These are phyloP conservation scores for Enteromius afrohamiltoni DNA, from an alignment of 2,797 vertebrate species.

Conservation along the genomic window DNA sequence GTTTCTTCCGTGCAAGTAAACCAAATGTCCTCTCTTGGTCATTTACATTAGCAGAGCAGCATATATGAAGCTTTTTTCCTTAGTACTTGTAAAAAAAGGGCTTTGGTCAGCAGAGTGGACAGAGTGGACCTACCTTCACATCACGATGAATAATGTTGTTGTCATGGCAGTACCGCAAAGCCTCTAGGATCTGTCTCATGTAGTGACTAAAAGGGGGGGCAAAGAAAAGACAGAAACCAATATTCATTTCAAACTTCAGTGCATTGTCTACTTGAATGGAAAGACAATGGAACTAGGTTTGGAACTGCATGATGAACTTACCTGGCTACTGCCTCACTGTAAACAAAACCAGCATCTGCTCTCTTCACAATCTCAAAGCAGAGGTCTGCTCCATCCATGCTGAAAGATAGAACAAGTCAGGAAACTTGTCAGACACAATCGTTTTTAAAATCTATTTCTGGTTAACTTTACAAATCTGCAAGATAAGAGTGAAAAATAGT, in stretches of 20 bases:
- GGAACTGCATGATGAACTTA: slow-evolving; percentile 63
- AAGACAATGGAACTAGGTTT: not conserved
- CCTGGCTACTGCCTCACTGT: slow-evolving; percentile 99
- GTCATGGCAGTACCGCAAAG: slow-evolving; percentile 97
- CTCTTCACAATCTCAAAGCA: slow-evolving; percentile 99
- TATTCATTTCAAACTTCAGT: not conserved
- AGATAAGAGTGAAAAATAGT: not conserved
- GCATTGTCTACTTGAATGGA: not conserved
- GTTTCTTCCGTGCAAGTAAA: not conserved
- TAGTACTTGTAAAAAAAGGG: not conserved
- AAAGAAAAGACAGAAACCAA: slow-evolving; percentile 32
- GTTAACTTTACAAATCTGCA: not conserved
- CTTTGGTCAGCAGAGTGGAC: not conserved
- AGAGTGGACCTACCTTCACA: slow-evolving; percentile 87
- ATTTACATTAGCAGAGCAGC: not conserved
- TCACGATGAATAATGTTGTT: slow-evolving; percentile 98
- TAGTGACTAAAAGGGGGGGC: slow-evolving; percentile 87
- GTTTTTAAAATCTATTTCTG: not conserved
- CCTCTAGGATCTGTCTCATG: slow-evolving; percentile 98
- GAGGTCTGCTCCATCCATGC: slow-evolving; percentile 97
- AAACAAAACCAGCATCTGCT: slow-evolving; percentile 97
- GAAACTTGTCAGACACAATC: slow-evolving; percentile 11
- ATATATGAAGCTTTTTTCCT: not conserved
- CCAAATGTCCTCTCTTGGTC: not conserved
- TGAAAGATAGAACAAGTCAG: slow-evolving; percentile 62